Evolutionary conservation across 2,113 vertebrate genomes (phyloP).

Genomic region (Octodon degus): DNA sequence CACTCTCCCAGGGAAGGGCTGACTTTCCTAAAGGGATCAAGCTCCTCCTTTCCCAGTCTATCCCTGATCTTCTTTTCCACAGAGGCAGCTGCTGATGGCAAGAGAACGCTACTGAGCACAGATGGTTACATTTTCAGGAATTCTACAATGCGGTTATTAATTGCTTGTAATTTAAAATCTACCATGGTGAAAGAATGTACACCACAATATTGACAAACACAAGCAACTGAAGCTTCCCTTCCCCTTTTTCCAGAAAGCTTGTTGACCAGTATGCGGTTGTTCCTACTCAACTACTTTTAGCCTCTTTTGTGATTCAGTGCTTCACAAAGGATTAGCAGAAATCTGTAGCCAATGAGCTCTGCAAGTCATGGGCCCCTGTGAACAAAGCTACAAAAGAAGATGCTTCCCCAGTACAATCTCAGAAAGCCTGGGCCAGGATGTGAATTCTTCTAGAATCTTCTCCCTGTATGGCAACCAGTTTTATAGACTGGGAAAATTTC

Average conservation of each 20-base stretch:
- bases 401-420: neutral
- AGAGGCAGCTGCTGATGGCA: neutral
- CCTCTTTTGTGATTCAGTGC: neutral
- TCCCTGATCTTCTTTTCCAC: no score
- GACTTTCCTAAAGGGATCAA: neutral
- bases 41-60: neutral
- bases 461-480: neutral
- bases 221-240: neutral
- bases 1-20: neutral
- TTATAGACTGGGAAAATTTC: slow-evolving; percentile 14
- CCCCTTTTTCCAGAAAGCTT: neutral
- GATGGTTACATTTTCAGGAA: neutral
- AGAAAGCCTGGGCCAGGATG: neutral
- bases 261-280: neutral
- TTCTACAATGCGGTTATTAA: neutral
- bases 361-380: neutral
- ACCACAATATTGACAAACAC: neutral
- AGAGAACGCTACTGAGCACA: neutral
- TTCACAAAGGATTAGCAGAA: neutral
- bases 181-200: neutral
- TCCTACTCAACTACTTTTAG: neutral
- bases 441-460: neutral
- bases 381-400: neutral
- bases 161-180: neutral
- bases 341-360: neutral